phyloP scores from a whole-genome alignment of 2,888 invertebrate species.

The Hesperia comma region DNA sequence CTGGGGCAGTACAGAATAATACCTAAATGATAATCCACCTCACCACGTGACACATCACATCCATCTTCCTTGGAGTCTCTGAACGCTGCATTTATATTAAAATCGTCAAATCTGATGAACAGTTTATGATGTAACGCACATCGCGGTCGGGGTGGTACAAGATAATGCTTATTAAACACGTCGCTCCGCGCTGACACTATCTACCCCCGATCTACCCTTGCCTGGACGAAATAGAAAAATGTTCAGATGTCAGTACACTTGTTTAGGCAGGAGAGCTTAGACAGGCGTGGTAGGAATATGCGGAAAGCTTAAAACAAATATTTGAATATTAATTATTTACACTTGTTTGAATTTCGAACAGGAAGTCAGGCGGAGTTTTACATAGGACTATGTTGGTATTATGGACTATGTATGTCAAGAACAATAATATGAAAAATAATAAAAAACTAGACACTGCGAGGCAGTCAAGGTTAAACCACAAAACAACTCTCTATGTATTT shows the following conservation, averaged over 20 bases:
- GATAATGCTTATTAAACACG: constrained; percentile 81
- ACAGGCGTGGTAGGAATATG: constrained; percentile 5
- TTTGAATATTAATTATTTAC: no score
- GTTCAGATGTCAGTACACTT: constrained; percentile 50
- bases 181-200: constrained; percentile 74
- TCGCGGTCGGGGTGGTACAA: constrained; percentile 55
- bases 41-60: background rate
- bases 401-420: no score
- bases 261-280: constrained; percentile 35
- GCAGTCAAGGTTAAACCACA: no score
- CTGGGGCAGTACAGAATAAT: no score
- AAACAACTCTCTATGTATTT: no score
- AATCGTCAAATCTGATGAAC: constrained; percentile 24
- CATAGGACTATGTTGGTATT: no score
- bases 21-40: background rate
- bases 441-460: no score
- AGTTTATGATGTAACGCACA: constrained; percentile 33
- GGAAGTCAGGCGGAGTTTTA: no score
- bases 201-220: constrained; percentile 71
- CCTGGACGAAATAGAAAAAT: constrained; percentile 66
- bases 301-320: background rate
- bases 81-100: constrained; percentile 19
- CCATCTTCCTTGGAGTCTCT: background rate
- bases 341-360: no score
- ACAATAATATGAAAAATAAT: no score